Evolutionary conservation across 2,113 vertebrate species (phyloP).

Genomic region (Salvator merianae): DNA sequence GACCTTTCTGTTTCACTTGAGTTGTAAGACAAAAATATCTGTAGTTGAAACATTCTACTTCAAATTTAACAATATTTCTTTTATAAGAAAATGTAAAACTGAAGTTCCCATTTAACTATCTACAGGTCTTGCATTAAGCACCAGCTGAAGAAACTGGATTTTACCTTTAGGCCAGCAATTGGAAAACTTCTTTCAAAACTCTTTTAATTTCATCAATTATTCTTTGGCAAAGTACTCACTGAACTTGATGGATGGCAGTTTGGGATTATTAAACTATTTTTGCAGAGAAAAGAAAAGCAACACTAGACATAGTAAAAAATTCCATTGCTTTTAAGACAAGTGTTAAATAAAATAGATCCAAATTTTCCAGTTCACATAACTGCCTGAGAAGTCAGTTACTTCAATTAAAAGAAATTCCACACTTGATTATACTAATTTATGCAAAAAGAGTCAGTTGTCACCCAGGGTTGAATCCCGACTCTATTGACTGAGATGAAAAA

Average conservation of each 20-base stretch:
- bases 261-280: constrained; percentile 14
- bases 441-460: not conserved
- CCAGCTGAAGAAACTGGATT: not conserved
- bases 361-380: not conserved
- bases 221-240: constrained; percentile 15
- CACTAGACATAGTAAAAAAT: not conserved
- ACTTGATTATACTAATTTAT: not conserved
- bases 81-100: not conserved
- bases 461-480: too few relatives aligned
- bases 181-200: constrained; percentile 9
- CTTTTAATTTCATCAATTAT: constrained; percentile 5
- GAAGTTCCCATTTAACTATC: constrained; percentile 19
- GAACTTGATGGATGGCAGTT: not conserved
- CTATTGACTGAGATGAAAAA: too few relatives aligned
- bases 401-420: not conserved
- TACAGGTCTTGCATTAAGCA: not conserved
- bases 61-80: not conserved
- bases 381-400: not conserved
- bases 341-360: not conserved
- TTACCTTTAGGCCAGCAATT: not conserved
- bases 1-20: constrained; percentile 36
- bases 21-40: constrained; percentile 22
- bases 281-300: not conserved
- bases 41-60: constrained; percentile 23
- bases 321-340: not conserved